A percentile compares a stretch with the other conserved stretches of the same genome.
These are phyloP conservation scores for Leguminivora glycinivorella DNA, from an alignment of 1,140 invertebrate genomes.

Conservation along the genomic window DNA sequence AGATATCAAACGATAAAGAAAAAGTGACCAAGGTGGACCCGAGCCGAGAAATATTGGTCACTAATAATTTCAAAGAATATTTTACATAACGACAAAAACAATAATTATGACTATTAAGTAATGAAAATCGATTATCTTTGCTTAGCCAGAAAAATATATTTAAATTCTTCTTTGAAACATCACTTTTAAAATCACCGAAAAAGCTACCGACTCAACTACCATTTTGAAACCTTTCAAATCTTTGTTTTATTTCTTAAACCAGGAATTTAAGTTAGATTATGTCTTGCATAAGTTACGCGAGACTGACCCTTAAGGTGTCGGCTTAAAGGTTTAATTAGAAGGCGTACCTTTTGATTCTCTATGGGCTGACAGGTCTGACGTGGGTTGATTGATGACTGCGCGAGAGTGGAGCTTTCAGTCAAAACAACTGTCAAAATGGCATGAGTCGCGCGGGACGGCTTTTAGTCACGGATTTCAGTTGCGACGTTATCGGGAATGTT, in stretches of 20 bases:
- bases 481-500: not conserved
- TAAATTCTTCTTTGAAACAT: not conserved
- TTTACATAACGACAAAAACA: no score
- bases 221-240: constrained; percentile 4
- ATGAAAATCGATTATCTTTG: not conserved
- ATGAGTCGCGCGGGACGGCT: not conserved
- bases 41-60: no score
- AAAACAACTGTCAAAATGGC: constrained; percentile 11
- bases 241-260: not conserved
- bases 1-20: no score
- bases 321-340: not conserved
- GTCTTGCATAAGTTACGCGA: not conserved
- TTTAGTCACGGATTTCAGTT: not conserved
- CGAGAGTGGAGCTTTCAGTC: constrained; percentile 6
- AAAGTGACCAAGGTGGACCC: no score
- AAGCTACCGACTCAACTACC: constrained; percentile 10
- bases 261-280: constrained; percentile 14
- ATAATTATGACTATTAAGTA: no score
- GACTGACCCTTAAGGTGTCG: not conserved
- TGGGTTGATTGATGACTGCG: constrained; percentile 19
- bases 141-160: not conserved
- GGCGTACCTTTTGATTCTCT: not conserved
- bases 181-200: not conserved
- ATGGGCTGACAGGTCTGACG: not conserved
- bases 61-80: no score